These are phyloP conservation scores for Trypoxylus dichotomus DNA, from an alignment of 1,140 invertebrate species.

Conservation along the genomic window DNA sequence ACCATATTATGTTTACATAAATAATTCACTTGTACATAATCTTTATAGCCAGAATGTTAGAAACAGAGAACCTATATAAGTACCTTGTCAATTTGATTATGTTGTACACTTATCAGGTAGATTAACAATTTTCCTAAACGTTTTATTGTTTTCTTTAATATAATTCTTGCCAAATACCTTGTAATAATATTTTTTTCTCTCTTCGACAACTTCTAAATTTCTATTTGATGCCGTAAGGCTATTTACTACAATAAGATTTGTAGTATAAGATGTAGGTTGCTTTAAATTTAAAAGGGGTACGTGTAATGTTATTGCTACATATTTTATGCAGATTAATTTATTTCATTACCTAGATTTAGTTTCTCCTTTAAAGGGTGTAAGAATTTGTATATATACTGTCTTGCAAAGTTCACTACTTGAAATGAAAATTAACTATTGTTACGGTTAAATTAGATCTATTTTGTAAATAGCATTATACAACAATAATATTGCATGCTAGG, in stretches of 20 bases:
- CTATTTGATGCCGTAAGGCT: no score
- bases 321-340: background rate
- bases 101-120: no score
- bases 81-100: no score
- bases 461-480: constrained; percentile 45
- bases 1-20: background rate
- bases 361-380: constrained; percentile 30
- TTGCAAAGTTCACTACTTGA: constrained; percentile 43
- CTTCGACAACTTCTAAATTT: no score
- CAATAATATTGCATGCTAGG: constrained; percentile 42
- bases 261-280: no score
- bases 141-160: no score
- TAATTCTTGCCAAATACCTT: no score
- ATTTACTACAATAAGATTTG: no score
- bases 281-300: background rate
- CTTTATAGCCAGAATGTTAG: background rate
- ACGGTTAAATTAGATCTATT: constrained; percentile 43
- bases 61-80: no score
- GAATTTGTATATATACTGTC: constrained; percentile 44
- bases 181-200: no score
- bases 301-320: background rate
- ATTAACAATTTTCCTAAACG: no score
- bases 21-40: background rate
- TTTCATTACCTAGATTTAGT: constrained; percentile 12
- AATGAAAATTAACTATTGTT: constrained; percentile 26